Conservation (phyloP, 2,888 invertebrate species). For the Tenthredo notha region DNA sequence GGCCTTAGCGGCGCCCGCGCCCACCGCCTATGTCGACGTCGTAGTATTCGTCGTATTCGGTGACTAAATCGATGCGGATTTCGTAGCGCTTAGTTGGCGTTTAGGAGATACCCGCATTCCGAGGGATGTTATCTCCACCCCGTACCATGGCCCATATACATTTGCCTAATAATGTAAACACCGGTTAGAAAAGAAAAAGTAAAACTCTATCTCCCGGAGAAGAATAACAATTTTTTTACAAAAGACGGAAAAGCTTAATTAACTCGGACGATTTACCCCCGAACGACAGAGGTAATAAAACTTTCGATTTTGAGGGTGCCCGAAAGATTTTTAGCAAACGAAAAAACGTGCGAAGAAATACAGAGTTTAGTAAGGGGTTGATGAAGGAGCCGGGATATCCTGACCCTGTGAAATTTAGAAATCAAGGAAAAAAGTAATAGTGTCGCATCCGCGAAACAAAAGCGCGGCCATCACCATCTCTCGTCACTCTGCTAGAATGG, state of each 20-base stretch:
- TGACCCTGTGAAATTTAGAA: constrained; percentile 5
- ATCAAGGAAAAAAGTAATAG: constrained; percentile 11
- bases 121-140: constrained; percentile 32
- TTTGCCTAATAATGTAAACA: constrained; percentile 74
- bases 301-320: background rate
- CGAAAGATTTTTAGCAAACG: background rate
- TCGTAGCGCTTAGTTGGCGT: constrained; percentile 71
- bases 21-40: constrained; percentile 53
- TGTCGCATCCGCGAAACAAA: constrained; percentile 24
- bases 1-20: constrained; percentile 47
- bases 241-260: background rate
- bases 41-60: constrained; percentile 57
- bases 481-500: constrained; percentile 36
- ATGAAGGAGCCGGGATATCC: background rate
- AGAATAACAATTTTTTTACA: constrained; percentile 4
- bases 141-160: constrained; percentile 56
- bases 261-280: background rate
- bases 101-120: constrained; percentile 69
- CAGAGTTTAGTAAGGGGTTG: background rate
- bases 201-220: background rate
- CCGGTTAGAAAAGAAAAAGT: constrained; percentile 18
- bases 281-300: background rate
- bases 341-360: background rate
- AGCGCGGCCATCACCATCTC: constrained; percentile 18
- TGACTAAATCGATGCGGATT: constrained; percentile 67